A percentile compares a stretch with the other conserved stretches of the same genome.
Conservation (phyloP, 2,888 invertebrate genomes). For the Papilio gigon region DNA sequence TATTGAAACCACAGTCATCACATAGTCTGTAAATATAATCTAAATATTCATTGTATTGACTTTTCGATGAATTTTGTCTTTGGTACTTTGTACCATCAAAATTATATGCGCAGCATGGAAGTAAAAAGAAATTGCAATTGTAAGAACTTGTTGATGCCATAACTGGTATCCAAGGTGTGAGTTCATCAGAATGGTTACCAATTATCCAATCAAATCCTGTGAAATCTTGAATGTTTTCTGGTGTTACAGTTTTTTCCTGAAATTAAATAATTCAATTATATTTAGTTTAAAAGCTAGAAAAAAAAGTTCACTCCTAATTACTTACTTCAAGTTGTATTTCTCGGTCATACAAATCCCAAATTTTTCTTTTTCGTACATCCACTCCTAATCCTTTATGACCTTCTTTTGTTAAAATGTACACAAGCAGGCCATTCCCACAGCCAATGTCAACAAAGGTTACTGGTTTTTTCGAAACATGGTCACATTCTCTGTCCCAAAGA, state of each 20-base stretch:
- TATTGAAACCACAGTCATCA: conserved; percentile 87
- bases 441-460: conserved; percentile 95
- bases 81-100: conserved; percentile 93
- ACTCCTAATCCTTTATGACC: conserved; percentile 92
- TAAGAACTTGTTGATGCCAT: conserved; percentile 91
- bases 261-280: conserved; percentile 49
- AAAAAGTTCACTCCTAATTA: conserved; percentile 15
- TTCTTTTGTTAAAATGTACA: conserved; percentile 91
- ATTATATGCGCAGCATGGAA: conserved; percentile 97
- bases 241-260: conserved; percentile 86
- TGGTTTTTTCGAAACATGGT: conserved; percentile 57
- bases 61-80: conserved; percentile 85
- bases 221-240: conserved; percentile 85
- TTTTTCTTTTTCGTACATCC: conserved; percentile 91
- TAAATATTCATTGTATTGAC: conserved; percentile 90
- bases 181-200: conserved; percentile 99
- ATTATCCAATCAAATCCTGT: conserved; percentile 95
- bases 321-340: conserved; percentile 85
- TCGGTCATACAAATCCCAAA: conserved; percentile 91
- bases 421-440: conserved; percentile 98
- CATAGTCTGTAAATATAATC: conserved; percentile 84
- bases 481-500: conserved; percentile 87
- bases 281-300: background rate
- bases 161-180: conserved; percentile 99
- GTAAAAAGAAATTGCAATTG: conserved; percentile 90